phyloP scores from a whole-genome alignment of 2,797 vertebrate species.

The Sternotherus odoratus region DNA sequence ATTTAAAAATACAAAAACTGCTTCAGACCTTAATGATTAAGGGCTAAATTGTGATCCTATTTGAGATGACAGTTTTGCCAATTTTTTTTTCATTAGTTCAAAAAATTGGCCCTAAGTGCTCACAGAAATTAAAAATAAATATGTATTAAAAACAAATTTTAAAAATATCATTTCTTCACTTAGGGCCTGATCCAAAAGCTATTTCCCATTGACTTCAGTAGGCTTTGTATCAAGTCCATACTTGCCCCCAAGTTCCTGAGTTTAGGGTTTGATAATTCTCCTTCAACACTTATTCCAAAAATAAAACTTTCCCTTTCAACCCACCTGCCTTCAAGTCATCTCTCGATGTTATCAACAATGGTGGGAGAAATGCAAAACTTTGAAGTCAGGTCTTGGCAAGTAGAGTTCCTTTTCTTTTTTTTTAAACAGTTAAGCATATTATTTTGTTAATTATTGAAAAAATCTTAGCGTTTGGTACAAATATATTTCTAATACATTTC shows the following conservation, averaged over 20 bases:
- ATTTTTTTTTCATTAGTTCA: not conserved
- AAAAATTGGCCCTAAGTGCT: not conserved
- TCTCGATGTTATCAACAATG: not conserved
- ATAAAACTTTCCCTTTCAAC: not conserved
- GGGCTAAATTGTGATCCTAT: not conserved
- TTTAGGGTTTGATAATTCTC: constrained; percentile 6
- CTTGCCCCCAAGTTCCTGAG: not conserved
- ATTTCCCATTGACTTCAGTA: not conserved
- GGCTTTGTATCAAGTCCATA: not conserved
- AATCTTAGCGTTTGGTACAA: not conserved
- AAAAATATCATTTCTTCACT: not conserved
- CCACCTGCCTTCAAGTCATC: not conserved
- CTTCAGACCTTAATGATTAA: not conserved
- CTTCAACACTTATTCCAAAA: not conserved
- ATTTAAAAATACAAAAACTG: not conserved
- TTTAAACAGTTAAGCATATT: not conserved
- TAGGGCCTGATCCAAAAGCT: not conserved
- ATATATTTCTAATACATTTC: not conserved
- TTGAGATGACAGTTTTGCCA: not conserved
- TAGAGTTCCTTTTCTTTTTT: not conserved
- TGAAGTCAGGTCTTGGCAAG: not conserved
- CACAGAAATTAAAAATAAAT: not conserved
- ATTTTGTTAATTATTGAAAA: not conserved
- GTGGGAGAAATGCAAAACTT: not conserved
- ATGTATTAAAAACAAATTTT: not conserved